These are phyloP conservation scores for Tanaodytes sp. DNA, from an alignment of 2,888 invertebrate genomes.

Conservation along the genomic window DNA sequence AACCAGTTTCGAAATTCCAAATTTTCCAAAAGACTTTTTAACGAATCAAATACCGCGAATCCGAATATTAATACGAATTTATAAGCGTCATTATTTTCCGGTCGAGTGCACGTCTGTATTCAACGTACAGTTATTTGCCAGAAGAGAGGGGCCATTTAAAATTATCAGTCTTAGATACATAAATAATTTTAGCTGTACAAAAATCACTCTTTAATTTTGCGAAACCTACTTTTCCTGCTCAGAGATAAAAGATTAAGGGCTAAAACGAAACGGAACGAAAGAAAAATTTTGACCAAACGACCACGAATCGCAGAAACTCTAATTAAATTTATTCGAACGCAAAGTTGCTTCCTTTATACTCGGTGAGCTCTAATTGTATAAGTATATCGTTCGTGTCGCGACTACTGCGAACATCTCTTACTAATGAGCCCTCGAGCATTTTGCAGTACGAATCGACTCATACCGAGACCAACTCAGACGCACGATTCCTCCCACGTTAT, in stretches of 20 bases:
- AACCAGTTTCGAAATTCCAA: too few relatives aligned
- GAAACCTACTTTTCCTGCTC: too few relatives aligned
- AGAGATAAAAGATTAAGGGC: too few relatives aligned
- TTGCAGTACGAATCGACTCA: slow-evolving; percentile 50
- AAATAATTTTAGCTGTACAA: slow-evolving; percentile 43
- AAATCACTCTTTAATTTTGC: too few relatives aligned
- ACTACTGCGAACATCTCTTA: slow-evolving; percentile 39
- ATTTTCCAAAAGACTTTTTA: too few relatives aligned
- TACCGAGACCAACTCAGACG: slow-evolving; percentile 37
- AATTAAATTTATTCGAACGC: slow-evolving; percentile 46
- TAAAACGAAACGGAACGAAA: too few relatives aligned
- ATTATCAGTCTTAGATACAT: slow-evolving; percentile 28
- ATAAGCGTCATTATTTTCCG: slow-evolving; percentile 11
- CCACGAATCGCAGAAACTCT: too few relatives aligned
- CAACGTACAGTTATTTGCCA: slow-evolving; percentile 46
- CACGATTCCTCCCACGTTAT: slow-evolving; percentile 64
- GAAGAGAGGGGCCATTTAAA: slow-evolving; percentile 39
- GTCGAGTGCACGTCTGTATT: background rate
- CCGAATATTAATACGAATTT: slow-evolving; percentile 1
- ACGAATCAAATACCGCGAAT: too few relatives aligned
- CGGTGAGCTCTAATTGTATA: slow-evolving; percentile 49
- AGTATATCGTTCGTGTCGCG: slow-evolving; percentile 53
- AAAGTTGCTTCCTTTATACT: slow-evolving; percentile 34
- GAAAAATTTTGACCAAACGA: too few relatives aligned
- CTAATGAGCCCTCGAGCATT: slow-evolving; percentile 52